Conservation (phyloP, 2,888 invertebrate genomes). For the Doris montereyensis region DNA sequence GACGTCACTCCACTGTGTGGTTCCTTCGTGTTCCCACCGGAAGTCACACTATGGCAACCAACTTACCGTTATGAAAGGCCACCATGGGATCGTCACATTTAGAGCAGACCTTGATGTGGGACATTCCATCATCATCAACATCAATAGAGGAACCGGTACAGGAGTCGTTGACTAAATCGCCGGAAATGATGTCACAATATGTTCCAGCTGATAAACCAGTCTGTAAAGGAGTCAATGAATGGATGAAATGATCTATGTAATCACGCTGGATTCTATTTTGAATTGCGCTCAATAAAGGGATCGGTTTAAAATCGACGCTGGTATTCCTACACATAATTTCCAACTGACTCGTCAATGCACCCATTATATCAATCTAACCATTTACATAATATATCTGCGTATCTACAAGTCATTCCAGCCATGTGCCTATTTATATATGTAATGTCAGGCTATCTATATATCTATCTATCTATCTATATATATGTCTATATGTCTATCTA, state of each 20-base stretch:
- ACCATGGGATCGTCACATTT: constrained; percentile 40
- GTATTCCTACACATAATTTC: no score
- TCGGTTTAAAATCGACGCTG: no score
- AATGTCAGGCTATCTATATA: background rate
- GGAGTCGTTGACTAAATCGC: constrained; percentile 73
- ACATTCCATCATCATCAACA: constrained; percentile 37
- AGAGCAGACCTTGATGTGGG: constrained; percentile 37
- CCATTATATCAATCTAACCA: no score
- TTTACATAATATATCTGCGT: no score
- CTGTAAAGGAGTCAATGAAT: constrained; percentile 7
- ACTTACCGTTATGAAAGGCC: constrained; percentile 44
- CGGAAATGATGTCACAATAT: constrained; percentile 91
- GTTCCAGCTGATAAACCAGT: constrained; percentile 80
- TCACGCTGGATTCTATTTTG: no score
- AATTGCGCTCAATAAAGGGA: no score
- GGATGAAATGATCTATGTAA: background rate
- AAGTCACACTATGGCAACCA: no score
- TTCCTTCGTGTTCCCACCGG: no score
- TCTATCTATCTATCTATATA: background rate
- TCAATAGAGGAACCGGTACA: constrained; percentile 79
- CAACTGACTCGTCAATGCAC: no score
- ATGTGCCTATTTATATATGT: background rate
- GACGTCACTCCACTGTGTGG: no score
- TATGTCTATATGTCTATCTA: constrained; percentile 6
- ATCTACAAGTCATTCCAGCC: background rate